Evolutionary conservation across 2,113 vertebrate genomes (phyloP), one percentile per base, ranked within the genome.

Genomic region (Pavo muticus): DNA sequence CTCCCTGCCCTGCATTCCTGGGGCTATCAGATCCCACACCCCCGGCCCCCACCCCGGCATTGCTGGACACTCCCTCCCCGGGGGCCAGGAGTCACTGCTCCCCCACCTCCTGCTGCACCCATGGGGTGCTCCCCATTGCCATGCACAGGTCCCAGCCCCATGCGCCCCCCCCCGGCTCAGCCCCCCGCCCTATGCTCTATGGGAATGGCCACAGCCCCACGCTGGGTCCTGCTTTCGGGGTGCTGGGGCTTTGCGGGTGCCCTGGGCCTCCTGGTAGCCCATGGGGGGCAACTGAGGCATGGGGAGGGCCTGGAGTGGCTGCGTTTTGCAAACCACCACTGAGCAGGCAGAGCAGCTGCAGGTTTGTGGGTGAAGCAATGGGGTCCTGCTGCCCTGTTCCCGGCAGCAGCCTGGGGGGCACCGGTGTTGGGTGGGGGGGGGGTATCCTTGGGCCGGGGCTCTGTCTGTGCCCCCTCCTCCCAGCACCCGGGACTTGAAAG

Each of bases 1-100:
- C 67, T 84, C 81, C 74, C 88, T 68, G 74, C 61, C 69, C 89
- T 56, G 68, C 88, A 79, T 85, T 91, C 88, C 88, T 18, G 3
- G 88, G 88, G 81, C 72, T 84, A 84, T 79, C 59, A 60, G 81
- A 82, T 60, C 87, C 77, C 8, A 4, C 10, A 2, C 67, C 12
- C 6, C 44, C 20, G 5, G 70, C 70, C 63, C 45, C 67, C n/a
- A 40, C 44, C 69, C 27, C 19, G 52, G 16, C 50, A 9, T 4
- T 2, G 21, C 42, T 6, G 6, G 68, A 78, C 6, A 6, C 73
- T 72, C 42, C 73, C 67, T 90, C 59, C 65, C 59, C 4, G 3
- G 48, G 54, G 37, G 20, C 11, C 29, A 8, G 3, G 44, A 59
- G 65, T 50, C 86, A 42, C 35, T 13, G 3, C 47, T 10, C 40